phyloP scores from a whole-genome alignment of 2,888 invertebrate genomes.

The Ganaspis brasiliensis region DNA sequence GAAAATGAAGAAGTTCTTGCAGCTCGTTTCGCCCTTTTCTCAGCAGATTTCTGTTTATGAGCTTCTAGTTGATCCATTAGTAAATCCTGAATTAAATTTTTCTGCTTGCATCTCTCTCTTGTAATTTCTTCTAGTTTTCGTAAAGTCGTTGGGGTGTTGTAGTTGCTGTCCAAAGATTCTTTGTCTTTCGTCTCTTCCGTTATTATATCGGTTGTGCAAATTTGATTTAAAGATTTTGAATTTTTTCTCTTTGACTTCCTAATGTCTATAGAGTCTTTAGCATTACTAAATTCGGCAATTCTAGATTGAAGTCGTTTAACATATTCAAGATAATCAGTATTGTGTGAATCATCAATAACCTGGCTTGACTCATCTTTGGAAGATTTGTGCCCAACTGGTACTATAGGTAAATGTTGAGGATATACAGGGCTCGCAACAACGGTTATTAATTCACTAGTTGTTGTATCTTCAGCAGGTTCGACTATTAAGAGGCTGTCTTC shows the following conservation, averaged over 20 bases:
- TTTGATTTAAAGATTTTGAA: conserved; percentile 79
- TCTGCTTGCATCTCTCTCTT: conserved; percentile 91
- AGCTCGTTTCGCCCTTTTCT: conserved; percentile 84
- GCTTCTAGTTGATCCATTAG: conserved; percentile 90
- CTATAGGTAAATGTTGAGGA: conserved; percentile 63
- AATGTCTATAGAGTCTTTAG: conserved; percentile 86
- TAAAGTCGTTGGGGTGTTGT: conserved; percentile 82
- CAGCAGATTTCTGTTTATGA: conserved; percentile 85
- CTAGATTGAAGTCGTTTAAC: conserved; percentile 86
- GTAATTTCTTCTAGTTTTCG: conserved; percentile 89
- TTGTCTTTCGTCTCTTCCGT: conserved; percentile 80
- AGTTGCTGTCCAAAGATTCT: conserved; percentile 65
- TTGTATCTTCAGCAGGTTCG: conserved; percentile 84
- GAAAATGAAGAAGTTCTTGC: conserved; percentile 82
- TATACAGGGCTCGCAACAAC: conserved; percentile 83
- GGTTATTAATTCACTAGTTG: conserved; percentile 81
- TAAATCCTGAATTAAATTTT: conserved; percentile 90
- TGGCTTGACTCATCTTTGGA: conserved; percentile 50
- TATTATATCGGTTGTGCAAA: conserved; percentile 81
- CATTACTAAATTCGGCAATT: conserved; percentile 87
- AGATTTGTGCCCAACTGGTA: conserved; percentile 13
- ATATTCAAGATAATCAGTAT: conserved; percentile 83
- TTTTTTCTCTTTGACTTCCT: conserved; percentile 83
- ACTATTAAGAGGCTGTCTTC: conserved; percentile 84
- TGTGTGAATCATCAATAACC: conserved; percentile 70